Percentiles rank a stretch among this genome's conserved stretches.
Evolutionary conservation across 2,888 invertebrate genomes (phyloP).

Genomic region (Tethea ocularis): DNA sequence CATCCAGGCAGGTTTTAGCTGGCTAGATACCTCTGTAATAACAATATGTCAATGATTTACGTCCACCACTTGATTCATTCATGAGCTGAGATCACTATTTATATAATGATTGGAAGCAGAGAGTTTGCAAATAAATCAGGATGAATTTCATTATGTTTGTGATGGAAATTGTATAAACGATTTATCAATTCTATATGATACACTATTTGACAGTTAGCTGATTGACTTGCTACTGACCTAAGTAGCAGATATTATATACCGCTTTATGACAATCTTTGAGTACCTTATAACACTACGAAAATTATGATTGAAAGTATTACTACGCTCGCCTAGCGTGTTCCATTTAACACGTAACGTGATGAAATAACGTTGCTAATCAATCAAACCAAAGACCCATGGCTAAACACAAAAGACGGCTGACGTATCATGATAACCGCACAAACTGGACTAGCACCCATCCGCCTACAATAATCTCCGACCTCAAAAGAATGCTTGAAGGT

Average conservation of each 20-base stretch:
- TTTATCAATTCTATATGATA: neutral
- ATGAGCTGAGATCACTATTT: slow-evolving; percentile 7
- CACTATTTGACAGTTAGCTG: neutral
- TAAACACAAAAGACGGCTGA: no score
- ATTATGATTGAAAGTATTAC: neutral
- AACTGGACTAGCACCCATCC: neutral
- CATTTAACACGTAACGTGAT: neutral
- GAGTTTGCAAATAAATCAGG: neutral
- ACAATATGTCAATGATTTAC: slow-evolving; percentile 10
- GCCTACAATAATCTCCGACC: neutral
- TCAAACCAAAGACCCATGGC: no score
- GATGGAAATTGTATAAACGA: neutral
- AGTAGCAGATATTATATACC: no score
- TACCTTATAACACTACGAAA: neutral
- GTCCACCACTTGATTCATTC: slow-evolving; percentile 9
- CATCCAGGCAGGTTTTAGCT: neutral
- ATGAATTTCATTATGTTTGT: neutral
- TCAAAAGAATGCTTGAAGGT: neutral
- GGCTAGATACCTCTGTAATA: neutral
- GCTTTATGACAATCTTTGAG: no score
- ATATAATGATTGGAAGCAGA: neutral
- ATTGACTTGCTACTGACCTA: neutral
- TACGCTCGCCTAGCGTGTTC: neutral
- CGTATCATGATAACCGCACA: neutral
- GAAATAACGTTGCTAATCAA: no score